Conservation (phyloP, 2,888 invertebrate genomes). For the Cyclophora punctaria region DNA sequence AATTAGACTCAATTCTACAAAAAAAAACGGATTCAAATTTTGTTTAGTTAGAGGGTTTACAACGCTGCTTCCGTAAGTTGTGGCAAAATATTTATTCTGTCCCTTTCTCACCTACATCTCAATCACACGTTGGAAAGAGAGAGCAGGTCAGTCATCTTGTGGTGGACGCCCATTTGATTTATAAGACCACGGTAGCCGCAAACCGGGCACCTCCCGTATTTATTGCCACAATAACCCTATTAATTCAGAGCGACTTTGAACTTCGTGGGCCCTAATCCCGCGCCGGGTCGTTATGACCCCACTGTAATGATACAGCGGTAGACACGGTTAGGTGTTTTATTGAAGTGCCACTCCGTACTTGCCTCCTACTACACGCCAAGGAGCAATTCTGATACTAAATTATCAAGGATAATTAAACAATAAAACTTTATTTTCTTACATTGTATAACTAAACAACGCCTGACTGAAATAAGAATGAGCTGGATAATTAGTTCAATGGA, state of each 20-base stretch:
- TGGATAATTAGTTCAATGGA: too few species aligned
- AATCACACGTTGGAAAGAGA: slow-evolving; percentile 18
- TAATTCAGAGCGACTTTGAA: slow-evolving; percentile 66
- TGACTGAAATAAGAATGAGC: too few species aligned
- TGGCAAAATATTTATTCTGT: not conserved
- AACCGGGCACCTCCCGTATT: slow-evolving; percentile 65
- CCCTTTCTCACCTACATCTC: slow-evolving; percentile 14
- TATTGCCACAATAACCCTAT: slow-evolving; percentile 73
- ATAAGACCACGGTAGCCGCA: slow-evolving; percentile 62
- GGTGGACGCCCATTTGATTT: slow-evolving; percentile 60
- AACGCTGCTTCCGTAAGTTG: too few species aligned
- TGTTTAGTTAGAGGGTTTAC: too few species aligned
- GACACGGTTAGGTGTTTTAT: slow-evolving; percentile 32
- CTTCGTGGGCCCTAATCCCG: slow-evolving; percentile 41
- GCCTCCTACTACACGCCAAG: slow-evolving; percentile 8
- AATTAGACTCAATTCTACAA: too few species aligned
- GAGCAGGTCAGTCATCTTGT: slow-evolving; percentile 46
- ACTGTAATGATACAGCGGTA: slow-evolving; percentile 26
- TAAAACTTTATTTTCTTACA: too few species aligned
- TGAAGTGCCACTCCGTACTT: slow-evolving; percentile 17
- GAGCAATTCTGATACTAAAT: slow-evolving; percentile 3
- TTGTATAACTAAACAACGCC: too few species aligned
- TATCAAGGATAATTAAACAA: too few species aligned
- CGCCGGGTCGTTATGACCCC: slow-evolving; percentile 32
- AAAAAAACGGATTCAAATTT: too few species aligned